phyloP scores from a whole-genome alignment of 2,797 vertebrate species.

The Danio kyathit region DNA sequence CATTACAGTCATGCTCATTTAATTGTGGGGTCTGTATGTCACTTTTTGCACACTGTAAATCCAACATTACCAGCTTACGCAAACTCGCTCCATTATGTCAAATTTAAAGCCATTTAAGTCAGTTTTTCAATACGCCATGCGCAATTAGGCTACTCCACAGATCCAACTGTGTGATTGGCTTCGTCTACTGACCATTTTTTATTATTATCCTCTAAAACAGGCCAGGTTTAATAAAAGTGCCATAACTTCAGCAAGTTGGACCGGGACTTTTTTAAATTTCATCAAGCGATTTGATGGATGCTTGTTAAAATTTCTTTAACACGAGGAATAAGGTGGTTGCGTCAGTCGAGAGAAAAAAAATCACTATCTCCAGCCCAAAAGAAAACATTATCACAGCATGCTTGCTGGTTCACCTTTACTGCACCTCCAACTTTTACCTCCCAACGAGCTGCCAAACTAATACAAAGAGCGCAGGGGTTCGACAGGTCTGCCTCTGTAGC shows the following conservation, averaged over 20 bases:
- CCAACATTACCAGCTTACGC: constrained; percentile 35
- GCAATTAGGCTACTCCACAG: constrained; percentile 19
- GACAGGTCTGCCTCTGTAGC: constrained; percentile 70
- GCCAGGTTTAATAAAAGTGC: constrained; percentile 1
- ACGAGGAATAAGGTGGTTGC: constrained; percentile 29
- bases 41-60: constrained; percentile 59
- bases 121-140: constrained; percentile 32
- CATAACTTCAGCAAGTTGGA: constrained; percentile 7
- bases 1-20: constrained; percentile 60
- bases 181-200: constrained; percentile 6
- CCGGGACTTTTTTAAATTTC: neutral
- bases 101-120: constrained; percentile 33
- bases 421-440: constrained; percentile 17
- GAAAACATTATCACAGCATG: constrained; percentile 49
- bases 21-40: constrained; percentile 54
- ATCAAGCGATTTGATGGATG: constrained; percentile 35
- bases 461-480: constrained; percentile 60
- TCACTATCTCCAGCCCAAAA: constrained; percentile 37
- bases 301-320: constrained; percentile 25
- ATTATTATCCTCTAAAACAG: constrained; percentile 15
- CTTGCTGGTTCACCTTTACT: constrained; percentile 41
- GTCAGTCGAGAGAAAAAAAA: constrained; percentile 27
- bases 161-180: constrained; percentile 40
- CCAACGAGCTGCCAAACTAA: constrained; percentile 40
- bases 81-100: constrained; percentile 12